Percentiles rank a stretch among this genome's conserved stretches.
Evolutionary conservation across 1,140 invertebrate species (phyloP).

Genomic region (Nasonia giraulti): DNA sequence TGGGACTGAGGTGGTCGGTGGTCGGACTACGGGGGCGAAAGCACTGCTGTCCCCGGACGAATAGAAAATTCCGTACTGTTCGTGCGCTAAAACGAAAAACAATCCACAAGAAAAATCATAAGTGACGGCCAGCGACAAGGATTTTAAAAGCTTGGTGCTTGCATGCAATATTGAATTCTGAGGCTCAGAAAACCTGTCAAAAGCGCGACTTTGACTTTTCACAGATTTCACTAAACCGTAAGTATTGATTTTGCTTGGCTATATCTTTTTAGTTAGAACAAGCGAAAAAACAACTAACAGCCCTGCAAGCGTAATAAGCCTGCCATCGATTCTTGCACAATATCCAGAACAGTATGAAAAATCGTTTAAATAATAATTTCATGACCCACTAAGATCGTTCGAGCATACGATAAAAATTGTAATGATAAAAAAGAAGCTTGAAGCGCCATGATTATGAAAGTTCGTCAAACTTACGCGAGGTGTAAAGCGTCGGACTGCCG

Average conservation of each 20-base stretch:
- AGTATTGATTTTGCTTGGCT: neutral
- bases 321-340: neutral
- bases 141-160: constrained; percentile 4
- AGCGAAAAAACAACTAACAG: constrained; percentile 7
- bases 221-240: neutral
- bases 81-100: constrained; percentile 78
- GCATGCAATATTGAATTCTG: neutral
- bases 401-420: too few relatives aligned
- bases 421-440: neutral
- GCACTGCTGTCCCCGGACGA: constrained; percentile 75
- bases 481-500: constrained; percentile 75
- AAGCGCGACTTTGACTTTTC: neutral
- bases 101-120: constrained; percentile 60
- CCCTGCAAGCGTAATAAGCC: constrained; percentile 14
- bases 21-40: constrained; percentile 78
- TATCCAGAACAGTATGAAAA: neutral
- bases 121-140: constrained; percentile 40
- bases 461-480: constrained; percentile 69
- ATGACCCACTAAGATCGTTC: neutral
- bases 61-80: constrained; percentile 75
- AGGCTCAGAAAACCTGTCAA: neutral
- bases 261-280: neutral
- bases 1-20: constrained; percentile 76
- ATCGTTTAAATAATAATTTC: neutral
- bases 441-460: neutral